Conservation (phyloP, 2,797 vertebrate species). For the Sardinella longiceps region DNA sequence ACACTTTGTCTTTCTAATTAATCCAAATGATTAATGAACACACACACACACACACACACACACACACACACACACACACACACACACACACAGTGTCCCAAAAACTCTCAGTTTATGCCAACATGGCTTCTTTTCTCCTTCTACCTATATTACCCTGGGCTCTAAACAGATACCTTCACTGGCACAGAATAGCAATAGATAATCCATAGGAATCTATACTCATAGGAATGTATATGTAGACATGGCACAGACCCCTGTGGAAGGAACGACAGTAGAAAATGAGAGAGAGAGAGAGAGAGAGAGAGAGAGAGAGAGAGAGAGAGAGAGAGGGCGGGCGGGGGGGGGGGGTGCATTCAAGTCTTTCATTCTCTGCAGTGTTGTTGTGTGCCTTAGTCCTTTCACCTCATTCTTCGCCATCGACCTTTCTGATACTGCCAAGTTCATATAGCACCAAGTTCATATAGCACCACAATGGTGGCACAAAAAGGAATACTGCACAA, state of each 20-base stretch:
- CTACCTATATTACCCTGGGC: neutral
- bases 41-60: constrained; percentile 25
- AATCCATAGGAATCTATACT: constrained; percentile 56
- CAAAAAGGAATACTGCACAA: neutral
- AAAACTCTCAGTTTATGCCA: constrained; percentile 34
- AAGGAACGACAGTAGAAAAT: constrained; percentile 52
- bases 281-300: constrained; percentile 24
- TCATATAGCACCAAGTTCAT: neutral
- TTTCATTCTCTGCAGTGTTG: neutral
- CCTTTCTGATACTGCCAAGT: neutral
- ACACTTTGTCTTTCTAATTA: too few relatives aligned
- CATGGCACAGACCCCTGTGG: constrained; percentile 60
- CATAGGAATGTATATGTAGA: neutral
- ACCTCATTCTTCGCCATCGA: neutral
- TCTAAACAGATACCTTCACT: constrained; percentile 66
- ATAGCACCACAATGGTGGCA: too few relatives aligned
- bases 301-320: neutral
- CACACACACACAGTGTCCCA: constrained; percentile 28
- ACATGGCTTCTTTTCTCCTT: constrained; percentile 25
- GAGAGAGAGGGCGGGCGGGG: constrained; percentile 38
- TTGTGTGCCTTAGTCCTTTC: neutral
- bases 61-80: constrained; percentile 27
- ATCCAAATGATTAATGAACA: neutral
- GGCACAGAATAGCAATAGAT: constrained; percentile 67
- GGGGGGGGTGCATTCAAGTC: constrained; percentile 9